Conservation (phyloP, 2,888 invertebrate genomes). For the Lepeophtheirus nordmannii region DNA sequence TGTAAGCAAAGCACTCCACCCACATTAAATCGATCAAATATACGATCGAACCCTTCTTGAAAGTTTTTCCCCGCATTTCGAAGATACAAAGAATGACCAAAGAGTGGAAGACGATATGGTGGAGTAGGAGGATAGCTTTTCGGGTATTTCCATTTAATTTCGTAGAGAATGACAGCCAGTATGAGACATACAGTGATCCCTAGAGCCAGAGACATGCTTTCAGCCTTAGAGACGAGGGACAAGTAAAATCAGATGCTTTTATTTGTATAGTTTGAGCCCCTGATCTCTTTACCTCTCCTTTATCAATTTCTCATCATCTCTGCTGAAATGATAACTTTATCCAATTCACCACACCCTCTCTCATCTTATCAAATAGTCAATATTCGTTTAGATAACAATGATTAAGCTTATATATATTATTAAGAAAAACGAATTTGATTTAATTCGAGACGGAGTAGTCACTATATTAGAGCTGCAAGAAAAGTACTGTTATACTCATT, state of each 20-base stretch:
- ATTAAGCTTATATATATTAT: too few species aligned
- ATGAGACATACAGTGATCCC: not conserved
- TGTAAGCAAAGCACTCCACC: slow-evolving; percentile 1
- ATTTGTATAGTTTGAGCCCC: too few species aligned
- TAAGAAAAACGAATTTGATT: too few species aligned
- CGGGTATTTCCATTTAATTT: not conserved
- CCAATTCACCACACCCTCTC: not conserved
- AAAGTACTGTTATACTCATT: too few species aligned
- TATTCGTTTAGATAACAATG: too few species aligned
- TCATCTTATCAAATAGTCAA: not conserved
- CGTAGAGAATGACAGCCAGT: not conserved
- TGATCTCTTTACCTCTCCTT: too few species aligned
- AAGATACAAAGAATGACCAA: slow-evolving; percentile 5
- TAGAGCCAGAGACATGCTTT: not conserved
- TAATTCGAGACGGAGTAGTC: too few species aligned
- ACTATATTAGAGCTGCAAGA: too few species aligned
- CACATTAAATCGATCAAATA: not conserved
- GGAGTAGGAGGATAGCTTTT: not conserved
- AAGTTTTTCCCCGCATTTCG: not conserved
- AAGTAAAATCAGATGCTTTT: too few species aligned
- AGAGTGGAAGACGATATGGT: not conserved
- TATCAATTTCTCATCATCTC: too few species aligned
- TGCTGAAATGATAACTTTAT: too few species aligned
- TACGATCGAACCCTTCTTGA: not conserved
- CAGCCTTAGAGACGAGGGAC: not conserved